Conservation (phyloP, 2,113 vertebrate genomes). For the Anhinga rufa region DNA sequence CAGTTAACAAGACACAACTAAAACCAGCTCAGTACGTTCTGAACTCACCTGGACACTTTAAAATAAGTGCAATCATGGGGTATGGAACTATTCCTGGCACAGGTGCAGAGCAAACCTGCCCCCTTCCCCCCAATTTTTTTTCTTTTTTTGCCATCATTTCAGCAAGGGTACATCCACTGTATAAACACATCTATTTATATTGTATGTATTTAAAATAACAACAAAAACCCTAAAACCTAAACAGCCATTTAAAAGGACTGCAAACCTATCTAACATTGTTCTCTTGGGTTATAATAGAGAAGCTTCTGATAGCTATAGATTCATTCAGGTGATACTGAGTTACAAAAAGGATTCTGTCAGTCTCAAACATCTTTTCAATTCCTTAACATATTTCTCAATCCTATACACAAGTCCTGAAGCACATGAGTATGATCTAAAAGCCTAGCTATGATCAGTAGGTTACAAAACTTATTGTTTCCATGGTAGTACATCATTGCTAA, state of each 20-base stretch:
- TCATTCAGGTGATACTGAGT: not conserved
- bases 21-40: not conserved
- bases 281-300: not conserved
- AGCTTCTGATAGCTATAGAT: not conserved
- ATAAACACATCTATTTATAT: not conserved
- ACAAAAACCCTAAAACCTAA: not conserved
- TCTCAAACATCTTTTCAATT: not conserved
- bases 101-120: not conserved
- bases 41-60: not conserved
- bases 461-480: not conserved
- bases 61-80: not conserved
- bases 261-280: not conserved
- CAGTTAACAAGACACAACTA: not conserved
- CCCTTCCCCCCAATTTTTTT: accelerated
- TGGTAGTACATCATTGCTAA: not conserved
- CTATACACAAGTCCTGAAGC: not conserved
- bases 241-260: not conserved
- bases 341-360: not conserved
- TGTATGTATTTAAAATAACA: not conserved
- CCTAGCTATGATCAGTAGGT: not conserved
- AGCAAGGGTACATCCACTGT: not conserved
- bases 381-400: not conserved
- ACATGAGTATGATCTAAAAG: not conserved
- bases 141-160: not conserved
- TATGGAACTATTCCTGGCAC: not conserved